phyloP scores from a whole-genome alignment of 2,888 invertebrate species.

The Mystacides longicornis region DNA sequence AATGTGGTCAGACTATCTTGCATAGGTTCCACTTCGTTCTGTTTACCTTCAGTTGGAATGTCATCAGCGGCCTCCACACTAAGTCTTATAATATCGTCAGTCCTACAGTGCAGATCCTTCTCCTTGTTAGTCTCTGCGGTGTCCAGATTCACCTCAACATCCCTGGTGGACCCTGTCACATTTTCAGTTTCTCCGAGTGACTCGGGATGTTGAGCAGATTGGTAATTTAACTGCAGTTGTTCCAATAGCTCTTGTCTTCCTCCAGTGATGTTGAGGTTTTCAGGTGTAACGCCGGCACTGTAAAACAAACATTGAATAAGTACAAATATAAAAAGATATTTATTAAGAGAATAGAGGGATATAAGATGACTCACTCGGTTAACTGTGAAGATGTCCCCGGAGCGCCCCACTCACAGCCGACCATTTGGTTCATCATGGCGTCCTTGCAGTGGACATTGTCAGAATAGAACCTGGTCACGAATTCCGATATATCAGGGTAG shows the following conservation, averaged over 20 bases:
- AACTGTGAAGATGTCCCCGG: constrained; percentile 1
- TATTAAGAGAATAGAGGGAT: no score
- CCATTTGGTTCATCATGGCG: constrained; percentile 36
- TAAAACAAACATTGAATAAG: no score
- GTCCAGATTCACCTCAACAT: background rate
- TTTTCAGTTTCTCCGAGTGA: no score
- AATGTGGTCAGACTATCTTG: constrained; percentile 16
- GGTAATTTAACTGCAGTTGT: no score
- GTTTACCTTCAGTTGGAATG: constrained; percentile 2
- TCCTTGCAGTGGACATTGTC: constrained; percentile 63
- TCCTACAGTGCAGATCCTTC: constrained; percentile 7
- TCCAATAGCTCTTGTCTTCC: no score
- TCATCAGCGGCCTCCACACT: constrained; percentile 18
- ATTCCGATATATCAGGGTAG: constrained; percentile 57
- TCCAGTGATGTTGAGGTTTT: no score
- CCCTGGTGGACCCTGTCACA: background rate
- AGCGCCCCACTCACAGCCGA: constrained; percentile 16
- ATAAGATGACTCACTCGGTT: no score
- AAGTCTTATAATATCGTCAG: constrained; percentile 18
- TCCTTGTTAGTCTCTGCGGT: background rate
- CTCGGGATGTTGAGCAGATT: no score
- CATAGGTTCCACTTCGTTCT: constrained; percentile 17
- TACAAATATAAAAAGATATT: no score
- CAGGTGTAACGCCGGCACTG: no score
- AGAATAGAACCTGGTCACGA: constrained; percentile 62